These are phyloP conservation scores for Pachypeltis micranthus DNA, from an alignment of 1,140 invertebrate genomes.

Conservation along the genomic window DNA sequence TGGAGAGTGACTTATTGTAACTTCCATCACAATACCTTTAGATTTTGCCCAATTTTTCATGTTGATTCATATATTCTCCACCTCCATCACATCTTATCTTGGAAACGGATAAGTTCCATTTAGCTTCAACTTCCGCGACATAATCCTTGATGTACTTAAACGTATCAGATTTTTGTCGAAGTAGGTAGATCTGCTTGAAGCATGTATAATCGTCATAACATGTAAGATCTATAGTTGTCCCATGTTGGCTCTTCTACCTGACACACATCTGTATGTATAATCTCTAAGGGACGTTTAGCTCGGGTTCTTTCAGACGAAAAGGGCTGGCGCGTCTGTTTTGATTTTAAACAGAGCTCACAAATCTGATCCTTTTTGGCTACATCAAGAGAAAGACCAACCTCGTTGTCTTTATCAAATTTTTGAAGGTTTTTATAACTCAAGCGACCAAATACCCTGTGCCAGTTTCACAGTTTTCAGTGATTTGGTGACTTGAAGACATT, in stretches of 20 bases:
- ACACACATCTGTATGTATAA: slow-evolving; percentile 11
- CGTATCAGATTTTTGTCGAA: slow-evolving; percentile 30
- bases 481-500: no score
- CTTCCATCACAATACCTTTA: no score
- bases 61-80: slow-evolving; percentile 30
- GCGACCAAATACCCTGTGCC: slow-evolving; percentile 13
- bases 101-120: slow-evolving; percentile 21
- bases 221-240: slow-evolving; percentile 26
- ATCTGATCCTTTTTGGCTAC: not conserved
- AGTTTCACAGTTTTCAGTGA: not conserved
- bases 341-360: not conserved
- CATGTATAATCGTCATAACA: slow-evolving; percentile 34
- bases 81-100: slow-evolving; percentile 29
- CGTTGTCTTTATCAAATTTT: not conserved
- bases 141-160: slow-evolving; percentile 29
- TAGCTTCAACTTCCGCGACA: slow-evolving; percentile 21
- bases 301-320: not conserved
- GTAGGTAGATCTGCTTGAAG: slow-evolving; percentile 30
- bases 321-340: not conserved
- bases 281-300: not conserved
- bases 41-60: no score
- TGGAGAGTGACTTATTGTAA: no score
- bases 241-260: not conserved
- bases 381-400: not conserved
- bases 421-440: slow-evolving; percentile 6